Conservation (phyloP, 2,113 vertebrate genomes). For the Patagioenas fasciata region DNA sequence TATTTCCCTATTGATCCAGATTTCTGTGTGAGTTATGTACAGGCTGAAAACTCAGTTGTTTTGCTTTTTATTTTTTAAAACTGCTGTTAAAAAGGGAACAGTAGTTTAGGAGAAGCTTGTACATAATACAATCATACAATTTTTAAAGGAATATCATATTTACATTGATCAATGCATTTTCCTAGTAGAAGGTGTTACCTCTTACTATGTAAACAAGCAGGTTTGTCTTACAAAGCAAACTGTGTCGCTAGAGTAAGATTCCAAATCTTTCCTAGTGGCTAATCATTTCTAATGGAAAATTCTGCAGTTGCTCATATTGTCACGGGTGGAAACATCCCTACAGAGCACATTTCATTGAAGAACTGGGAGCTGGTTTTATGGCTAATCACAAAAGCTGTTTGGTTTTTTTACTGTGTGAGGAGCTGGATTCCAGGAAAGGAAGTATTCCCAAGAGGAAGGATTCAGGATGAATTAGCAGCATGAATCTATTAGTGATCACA, state of each 20-base stretch:
- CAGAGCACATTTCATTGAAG: background rate
- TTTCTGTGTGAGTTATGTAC: background rate
- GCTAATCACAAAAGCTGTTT: background rate
- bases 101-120: background rate
- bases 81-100: background rate
- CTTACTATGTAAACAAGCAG: background rate
- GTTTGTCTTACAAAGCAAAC: background rate
- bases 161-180: background rate
- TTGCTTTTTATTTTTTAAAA: slow-evolving; percentile 7
- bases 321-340: background rate
- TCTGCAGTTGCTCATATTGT: background rate
- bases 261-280: background rate
- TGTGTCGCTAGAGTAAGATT: background rate
- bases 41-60: background rate
- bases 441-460: background rate
- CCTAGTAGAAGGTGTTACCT: background rate
- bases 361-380: background rate
- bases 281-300: slow-evolving; percentile 21
- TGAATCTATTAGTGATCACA: background rate
- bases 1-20: slow-evolving; percentile 41
- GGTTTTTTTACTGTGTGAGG: background rate
- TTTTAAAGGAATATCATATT: background rate
- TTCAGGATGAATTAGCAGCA: background rate
- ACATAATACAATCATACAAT: background rate
- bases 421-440: background rate